Conservation (phyloP, 2,797 vertebrate species). For the Lindbergichthys nudifrons region DNA sequence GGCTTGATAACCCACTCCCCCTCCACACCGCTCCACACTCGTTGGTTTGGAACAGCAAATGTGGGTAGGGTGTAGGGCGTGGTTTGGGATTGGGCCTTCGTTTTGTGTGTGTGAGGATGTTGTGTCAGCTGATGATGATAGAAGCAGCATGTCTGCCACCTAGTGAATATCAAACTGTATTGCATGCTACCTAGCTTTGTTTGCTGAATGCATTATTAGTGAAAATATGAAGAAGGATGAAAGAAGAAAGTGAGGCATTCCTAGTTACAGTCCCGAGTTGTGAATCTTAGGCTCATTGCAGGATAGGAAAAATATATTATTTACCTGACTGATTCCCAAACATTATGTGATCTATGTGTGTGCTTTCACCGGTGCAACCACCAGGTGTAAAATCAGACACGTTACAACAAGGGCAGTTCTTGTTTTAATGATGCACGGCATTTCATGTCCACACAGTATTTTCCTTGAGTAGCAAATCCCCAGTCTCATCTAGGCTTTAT, state of each 20-base stretch:
- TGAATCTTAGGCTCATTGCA: background rate
- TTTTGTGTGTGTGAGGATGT: background rate
- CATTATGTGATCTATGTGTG: background rate
- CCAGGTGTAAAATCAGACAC: constrained; percentile 11
- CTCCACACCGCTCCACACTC: too few relatives aligned
- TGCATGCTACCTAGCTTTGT: background rate
- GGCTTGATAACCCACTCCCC: too few relatives aligned
- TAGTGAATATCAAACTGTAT: constrained; percentile 4
- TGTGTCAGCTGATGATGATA: constrained; percentile 9
- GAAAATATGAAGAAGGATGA: background rate
- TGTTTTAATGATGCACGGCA: constrained; percentile 64
- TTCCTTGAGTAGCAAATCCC: constrained; percentile 14
- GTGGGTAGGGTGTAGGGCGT: too few relatives aligned
- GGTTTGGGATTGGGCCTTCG: too few relatives aligned
- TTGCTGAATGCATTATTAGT: background rate
- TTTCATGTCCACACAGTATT: constrained; percentile 26
- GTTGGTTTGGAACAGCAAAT: too few relatives aligned
- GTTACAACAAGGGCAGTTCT: constrained; percentile 23
- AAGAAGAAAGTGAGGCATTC: background rate
- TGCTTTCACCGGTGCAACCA: constrained; percentile 1
- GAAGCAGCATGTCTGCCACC: constrained; percentile 10
- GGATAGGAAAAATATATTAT: background rate
- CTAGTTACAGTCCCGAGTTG: background rate
- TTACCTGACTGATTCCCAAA: background rate
- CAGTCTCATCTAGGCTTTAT: constrained; percentile 7